Conservation (phyloP, 2,888 invertebrate genomes). For the Myopa tessellatipennis region DNA sequence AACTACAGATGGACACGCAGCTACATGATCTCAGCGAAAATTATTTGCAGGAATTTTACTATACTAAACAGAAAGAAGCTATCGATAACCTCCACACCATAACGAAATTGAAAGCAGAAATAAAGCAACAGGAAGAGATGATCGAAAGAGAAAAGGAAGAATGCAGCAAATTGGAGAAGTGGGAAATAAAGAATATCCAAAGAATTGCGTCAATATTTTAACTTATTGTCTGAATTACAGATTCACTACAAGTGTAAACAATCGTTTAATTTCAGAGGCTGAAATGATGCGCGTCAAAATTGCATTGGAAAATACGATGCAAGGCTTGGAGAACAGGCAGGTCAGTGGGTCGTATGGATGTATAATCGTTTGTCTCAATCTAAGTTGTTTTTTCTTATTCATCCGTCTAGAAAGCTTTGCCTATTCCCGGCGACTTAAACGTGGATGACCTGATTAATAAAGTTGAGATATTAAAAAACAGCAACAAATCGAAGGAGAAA, state of each 20-base stretch:
- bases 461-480: slow-evolving; percentile 52
- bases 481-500: slow-evolving; percentile 48
- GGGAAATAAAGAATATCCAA: background rate
- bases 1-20: slow-evolving; percentile 55
- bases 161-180: slow-evolving; percentile 56
- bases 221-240: slow-evolving; percentile 46
- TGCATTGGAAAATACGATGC: slow-evolving; percentile 53
- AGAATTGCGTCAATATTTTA: background rate
- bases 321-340: slow-evolving; percentile 54
- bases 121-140: slow-evolving; percentile 52
- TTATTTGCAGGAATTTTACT: slow-evolving; percentile 59
- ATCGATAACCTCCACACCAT: slow-evolving; percentile 53
- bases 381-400: background rate
- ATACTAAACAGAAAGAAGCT: slow-evolving; percentile 53
- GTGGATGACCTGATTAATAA: slow-evolving; percentile 61
- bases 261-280: slow-evolving; percentile 54
- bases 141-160: slow-evolving; percentile 53
- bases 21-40: slow-evolving; percentile 55
- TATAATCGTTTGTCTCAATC: background rate
- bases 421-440: slow-evolving; percentile 55
- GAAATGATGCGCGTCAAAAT: slow-evolving; percentile 52
- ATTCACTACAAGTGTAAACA: slow-evolving; percentile 53
- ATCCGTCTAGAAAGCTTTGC: slow-evolving; percentile 47
- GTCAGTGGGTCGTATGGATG: slow-evolving; percentile 35
- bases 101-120: slow-evolving; percentile 50